A percentile compares a stretch with the other conserved stretches of the same genome.
These are phyloP conservation scores for Notoglanidium macrostoma DNA, from an alignment of 2,797 vertebrate genomes.

Conservation along the genomic window DNA sequence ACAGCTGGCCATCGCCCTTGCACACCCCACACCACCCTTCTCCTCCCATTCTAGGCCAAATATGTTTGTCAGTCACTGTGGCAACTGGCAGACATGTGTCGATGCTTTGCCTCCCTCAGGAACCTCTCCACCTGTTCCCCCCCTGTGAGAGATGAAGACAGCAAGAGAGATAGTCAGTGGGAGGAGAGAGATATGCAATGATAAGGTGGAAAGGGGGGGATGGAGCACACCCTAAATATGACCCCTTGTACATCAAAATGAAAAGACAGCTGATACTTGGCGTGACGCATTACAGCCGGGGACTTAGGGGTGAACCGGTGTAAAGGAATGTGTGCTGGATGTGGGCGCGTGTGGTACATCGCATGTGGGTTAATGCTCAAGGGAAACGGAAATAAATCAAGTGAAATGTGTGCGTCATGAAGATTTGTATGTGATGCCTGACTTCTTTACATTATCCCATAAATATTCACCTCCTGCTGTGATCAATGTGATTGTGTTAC, in stretches of 20 bases:
- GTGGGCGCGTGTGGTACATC: neutral
- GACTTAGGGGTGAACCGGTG: slow-evolving; percentile 19
- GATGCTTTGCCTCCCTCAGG: slow-evolving; percentile 37
- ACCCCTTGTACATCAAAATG: slow-evolving; percentile 6
- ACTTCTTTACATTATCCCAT: slow-evolving; percentile 16
- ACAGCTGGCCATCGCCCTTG: slow-evolving; percentile 50
- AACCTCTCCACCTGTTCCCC: slow-evolving; percentile 55
- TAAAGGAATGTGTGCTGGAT: slow-evolving; percentile 15
- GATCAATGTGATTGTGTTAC: slow-evolving; percentile 13
- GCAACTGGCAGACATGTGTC: slow-evolving; percentile 48
- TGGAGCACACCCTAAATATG: slow-evolving; percentile 47
- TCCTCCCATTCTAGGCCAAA: slow-evolving; percentile 49
- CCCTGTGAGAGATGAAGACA: slow-evolving; percentile 37
- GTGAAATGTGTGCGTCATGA: neutral
- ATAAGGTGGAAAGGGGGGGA: slow-evolving; percentile 12
- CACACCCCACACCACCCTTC: slow-evolving; percentile 33
- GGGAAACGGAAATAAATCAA: slow-evolving; percentile 36
- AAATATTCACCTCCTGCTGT: slow-evolving; percentile 6
- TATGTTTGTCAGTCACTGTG: slow-evolving; percentile 49
- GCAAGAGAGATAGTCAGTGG: slow-evolving; percentile 18
- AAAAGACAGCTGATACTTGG: slow-evolving; percentile 26
- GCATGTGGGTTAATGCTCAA: slow-evolving; percentile 8
- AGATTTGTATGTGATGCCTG: neutral
- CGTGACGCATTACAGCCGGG: slow-evolving; percentile 35
- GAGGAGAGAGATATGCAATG: slow-evolving; percentile 38